phyloP scores from a whole-genome alignment of 2,113 vertebrate genomes.

The Petroica traversi region DNA sequence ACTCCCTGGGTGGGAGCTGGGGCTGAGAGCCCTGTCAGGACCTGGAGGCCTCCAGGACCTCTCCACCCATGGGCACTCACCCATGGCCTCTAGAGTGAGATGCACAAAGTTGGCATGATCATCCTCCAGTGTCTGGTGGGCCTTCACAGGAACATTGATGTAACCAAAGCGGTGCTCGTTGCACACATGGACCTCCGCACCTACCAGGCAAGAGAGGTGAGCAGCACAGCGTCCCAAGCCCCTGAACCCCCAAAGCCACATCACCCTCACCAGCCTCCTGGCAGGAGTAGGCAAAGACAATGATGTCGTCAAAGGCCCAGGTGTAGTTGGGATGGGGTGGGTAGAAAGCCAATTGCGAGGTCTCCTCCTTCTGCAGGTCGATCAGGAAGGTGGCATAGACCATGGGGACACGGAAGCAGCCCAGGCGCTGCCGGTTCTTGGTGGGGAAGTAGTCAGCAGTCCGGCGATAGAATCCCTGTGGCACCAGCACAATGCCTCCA shows the following conservation, averaged over 20 bases:
- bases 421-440: slow-evolving; percentile 84
- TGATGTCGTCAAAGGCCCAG: slow-evolving; percentile 96
- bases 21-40: not conserved
- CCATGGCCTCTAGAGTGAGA: slow-evolving; percentile 86
- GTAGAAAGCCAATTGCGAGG: slow-evolving; percentile 83
- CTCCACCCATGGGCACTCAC: slow-evolving; percentile 48
- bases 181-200: slow-evolving; percentile 82
- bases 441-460: slow-evolving; percentile 95
- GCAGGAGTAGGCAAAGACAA: slow-evolving; percentile 92
- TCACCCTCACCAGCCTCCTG: slow-evolving; percentile 79
- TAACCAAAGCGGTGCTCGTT: slow-evolving; percentile 90
- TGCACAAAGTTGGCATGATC: slow-evolving; percentile 91
- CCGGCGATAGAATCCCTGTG: slow-evolving; percentile 91
- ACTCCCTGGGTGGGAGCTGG: not conserved
- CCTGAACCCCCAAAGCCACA: not conserved
- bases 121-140: slow-evolving; percentile 86
- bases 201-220: slow-evolving; percentile 48
- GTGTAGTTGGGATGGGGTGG: slow-evolving; percentile 90
- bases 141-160: slow-evolving; percentile 85
- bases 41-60: not conserved
- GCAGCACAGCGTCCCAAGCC: not conserved
- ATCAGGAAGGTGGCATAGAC: slow-evolving; percentile 90
- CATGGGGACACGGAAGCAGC: slow-evolving; percentile 91
- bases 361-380: slow-evolving; percentile 83
- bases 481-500: fast-evolving